Conservation (phyloP, 1,140 invertebrate genomes). For the Caenorhabditis brenneri region DNA sequence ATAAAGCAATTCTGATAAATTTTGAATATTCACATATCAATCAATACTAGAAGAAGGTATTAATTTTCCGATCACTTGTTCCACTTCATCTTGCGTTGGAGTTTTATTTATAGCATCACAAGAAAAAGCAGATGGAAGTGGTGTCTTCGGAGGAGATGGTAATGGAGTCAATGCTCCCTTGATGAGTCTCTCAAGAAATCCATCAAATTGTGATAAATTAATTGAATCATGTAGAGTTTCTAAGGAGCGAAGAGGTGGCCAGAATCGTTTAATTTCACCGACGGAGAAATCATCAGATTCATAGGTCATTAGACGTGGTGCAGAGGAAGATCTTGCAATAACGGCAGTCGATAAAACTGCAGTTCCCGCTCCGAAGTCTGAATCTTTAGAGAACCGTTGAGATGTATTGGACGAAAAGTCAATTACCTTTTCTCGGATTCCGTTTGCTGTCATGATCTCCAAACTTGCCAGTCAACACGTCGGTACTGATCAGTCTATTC, state of each 20-base stretch:
- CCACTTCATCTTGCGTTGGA: conserved; percentile 13
- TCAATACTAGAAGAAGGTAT: neutral
- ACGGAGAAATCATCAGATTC: conserved; percentile 66
- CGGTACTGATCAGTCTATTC: conserved; percentile 68
- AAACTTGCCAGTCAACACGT: conserved; percentile 67
- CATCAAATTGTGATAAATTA: conserved; percentile 62
- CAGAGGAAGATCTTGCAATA: conserved; percentile 67
- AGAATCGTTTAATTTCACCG: conserved; percentile 67
- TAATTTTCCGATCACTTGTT: conserved; percentile 13
- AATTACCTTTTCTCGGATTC: conserved; percentile 11
- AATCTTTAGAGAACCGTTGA: neutral
- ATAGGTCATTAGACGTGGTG: conserved; percentile 68
- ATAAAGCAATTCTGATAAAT: neutral
- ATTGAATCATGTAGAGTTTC: conserved; percentile 69
- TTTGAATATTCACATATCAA: neutral
- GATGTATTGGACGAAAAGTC: neutral
- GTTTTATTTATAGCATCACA: conserved; percentile 30
- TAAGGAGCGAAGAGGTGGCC: conserved; percentile 67
- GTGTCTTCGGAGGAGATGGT: conserved; percentile 62
- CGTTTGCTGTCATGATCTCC: conserved; percentile 47
- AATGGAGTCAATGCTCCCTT: conserved; percentile 62
- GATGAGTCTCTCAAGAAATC: conserved; percentile 63
- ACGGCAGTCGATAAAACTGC: conserved; percentile 69
- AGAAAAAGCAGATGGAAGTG: conserved; percentile 27
- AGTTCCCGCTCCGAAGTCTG: conserved; percentile 55